phyloP scores from a whole-genome alignment of 2,113 vertebrate species.

The Ardeotis arabs region DNA sequence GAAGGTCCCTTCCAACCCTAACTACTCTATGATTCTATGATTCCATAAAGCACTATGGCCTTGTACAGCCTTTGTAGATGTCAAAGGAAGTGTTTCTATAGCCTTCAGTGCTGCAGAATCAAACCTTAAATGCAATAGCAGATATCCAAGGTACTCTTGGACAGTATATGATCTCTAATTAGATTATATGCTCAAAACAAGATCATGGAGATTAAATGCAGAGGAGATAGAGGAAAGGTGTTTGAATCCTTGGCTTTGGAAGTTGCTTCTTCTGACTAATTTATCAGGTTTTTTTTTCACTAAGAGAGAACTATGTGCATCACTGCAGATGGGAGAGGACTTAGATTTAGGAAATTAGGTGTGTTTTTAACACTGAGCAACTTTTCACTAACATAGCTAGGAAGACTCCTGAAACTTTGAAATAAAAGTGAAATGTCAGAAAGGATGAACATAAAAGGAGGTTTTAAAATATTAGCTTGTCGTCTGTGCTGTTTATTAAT shows the following conservation, averaged over 20 bases:
- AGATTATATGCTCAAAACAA: background rate
- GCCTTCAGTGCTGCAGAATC: background rate
- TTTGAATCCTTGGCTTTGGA: background rate
- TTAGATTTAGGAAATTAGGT: background rate
- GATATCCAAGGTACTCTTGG: background rate
- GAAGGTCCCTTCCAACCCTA: too few species aligned
- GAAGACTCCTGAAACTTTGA: background rate
- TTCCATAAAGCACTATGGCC: background rate
- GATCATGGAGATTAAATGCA: background rate
- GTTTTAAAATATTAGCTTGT: background rate
- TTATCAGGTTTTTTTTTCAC: background rate
- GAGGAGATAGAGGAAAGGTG: background rate
- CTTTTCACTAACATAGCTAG: background rate
- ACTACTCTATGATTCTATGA: background rate
- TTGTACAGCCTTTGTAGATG: background rate
- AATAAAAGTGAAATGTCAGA: background rate
- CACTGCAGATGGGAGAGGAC: background rate
- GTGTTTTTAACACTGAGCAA: accelerated
- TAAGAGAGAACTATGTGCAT: background rate
- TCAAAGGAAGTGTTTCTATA: background rate
- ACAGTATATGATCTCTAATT: background rate
- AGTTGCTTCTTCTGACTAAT: background rate
- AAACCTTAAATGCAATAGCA: background rate
- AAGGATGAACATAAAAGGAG: background rate
- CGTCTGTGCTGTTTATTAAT: conserved; percentile 21